phyloP scores from a whole-genome alignment of 2,113 vertebrate genomes.

The Picathartes gymnocephalus region DNA sequence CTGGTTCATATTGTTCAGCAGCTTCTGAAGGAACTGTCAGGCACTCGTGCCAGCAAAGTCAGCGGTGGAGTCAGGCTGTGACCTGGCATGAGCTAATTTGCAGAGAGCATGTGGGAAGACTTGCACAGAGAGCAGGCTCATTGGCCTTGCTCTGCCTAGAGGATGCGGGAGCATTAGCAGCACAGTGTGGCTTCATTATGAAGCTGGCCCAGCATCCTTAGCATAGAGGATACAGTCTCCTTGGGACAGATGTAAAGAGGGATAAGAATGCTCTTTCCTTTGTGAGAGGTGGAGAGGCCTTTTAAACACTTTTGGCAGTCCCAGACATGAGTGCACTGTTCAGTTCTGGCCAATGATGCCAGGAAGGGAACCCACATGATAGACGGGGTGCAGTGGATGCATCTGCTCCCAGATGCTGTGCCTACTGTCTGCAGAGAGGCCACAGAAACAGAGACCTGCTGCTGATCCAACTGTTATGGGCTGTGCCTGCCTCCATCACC shows the following conservation, averaged over 20 bases:
- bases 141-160: not conserved
- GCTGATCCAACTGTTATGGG: accelerated
- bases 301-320: not conserved
- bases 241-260: not conserved
- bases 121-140: not conserved
- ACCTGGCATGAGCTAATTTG: not conserved
- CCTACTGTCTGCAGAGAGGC: not conserved
- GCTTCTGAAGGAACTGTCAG: not conserved
- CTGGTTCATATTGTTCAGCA: not conserved
- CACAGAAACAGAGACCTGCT: not conserved
- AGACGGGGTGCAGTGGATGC: not conserved
- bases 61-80: not conserved
- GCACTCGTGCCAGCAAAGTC: not conserved
- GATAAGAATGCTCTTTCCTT: not conserved
- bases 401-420: not conserved
- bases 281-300: not conserved
- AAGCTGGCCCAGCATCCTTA: not conserved
- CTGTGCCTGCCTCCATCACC: not conserved
- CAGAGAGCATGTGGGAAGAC: not conserved
- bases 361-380: not conserved
- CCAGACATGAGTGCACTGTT: not conserved
- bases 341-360: not conserved
- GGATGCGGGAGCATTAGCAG: not conserved
- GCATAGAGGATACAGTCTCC: not conserved
- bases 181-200: not conserved